phyloP scores from a whole-genome alignment of 2,888 invertebrate species.

The Drosophila meridiana region DNA sequence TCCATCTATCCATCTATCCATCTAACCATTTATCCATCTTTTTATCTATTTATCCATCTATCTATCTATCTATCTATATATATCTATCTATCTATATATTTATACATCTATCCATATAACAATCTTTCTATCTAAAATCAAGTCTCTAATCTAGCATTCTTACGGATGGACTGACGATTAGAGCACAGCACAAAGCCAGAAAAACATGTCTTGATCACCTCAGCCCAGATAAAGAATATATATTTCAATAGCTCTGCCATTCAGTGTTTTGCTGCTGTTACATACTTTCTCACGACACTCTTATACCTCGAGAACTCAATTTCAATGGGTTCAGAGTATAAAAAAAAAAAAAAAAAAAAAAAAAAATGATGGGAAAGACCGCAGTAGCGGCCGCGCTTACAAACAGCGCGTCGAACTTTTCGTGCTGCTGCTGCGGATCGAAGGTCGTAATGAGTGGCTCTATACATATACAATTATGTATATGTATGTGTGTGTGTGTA shows the following conservation, averaged over 20 bases:
- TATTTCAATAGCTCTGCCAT: no score
- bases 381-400: slow-evolving; percentile 47
- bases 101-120: background rate
- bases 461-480: background rate
- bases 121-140: background rate
- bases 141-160: background rate
- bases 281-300: background rate
- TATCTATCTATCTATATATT: background rate
- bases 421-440: slow-evolving; percentile 32
- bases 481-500: background rate
- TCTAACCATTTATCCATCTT: background rate
- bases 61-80: background rate
- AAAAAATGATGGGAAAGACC: slow-evolving; percentile 40
- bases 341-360: slow-evolving; percentile 1
- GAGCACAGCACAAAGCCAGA: background rate
- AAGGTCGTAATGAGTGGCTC: slow-evolving; percentile 65
- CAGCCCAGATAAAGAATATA: background rate
- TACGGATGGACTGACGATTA: background rate
- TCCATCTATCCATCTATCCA: background rate
- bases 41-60: background rate
- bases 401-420: slow-evolving; percentile 56
- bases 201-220: background rate
- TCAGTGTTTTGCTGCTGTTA: background rate
- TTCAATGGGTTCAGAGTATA: background rate
- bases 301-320: background rate